Percentiles rank a stretch among this genome's conserved stretches.
phyloP scores from a whole-genome alignment of 2,113 vertebrate species.

The Falco punctatus region DNA sequence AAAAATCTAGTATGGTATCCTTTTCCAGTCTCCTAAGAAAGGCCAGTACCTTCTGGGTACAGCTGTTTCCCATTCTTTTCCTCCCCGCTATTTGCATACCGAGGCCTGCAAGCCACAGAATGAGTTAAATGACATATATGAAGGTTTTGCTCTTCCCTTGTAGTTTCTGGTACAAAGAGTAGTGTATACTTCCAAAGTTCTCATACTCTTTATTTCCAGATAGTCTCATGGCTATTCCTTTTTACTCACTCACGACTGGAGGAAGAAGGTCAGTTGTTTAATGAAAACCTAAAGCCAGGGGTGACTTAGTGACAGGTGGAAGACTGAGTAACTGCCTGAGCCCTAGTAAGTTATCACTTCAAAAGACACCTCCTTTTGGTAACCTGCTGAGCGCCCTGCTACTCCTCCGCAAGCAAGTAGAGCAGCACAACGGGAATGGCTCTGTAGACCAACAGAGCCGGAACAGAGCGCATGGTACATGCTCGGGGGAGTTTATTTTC shows the following conservation, averaged over 20 bases:
- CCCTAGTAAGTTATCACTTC: neutral
- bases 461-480: rapidly evolving
- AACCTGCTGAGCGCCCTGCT: neutral
- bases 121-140: neutral
- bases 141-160: neutral
- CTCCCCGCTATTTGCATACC: neutral
- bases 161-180: neutral
- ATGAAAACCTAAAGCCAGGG: neutral
- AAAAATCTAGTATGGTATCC: neutral
- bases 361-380: neutral
- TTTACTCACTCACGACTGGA: rapidly evolving
- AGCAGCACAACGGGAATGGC: rapidly evolving
- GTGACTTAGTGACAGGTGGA: neutral
- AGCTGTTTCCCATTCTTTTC: neutral
- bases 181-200: neutral
- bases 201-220: neutral
- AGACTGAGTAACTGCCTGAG: neutral
- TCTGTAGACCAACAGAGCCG: rapidly evolving
- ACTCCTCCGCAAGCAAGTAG: neutral
- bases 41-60: neutral
- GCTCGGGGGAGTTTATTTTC: rapidly evolving
- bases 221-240: neutral
- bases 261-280: neutral
- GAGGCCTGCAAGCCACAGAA: neutral
- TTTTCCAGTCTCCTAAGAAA: neutral